These are phyloP conservation scores for Zaprionus vittiger DNA, from an alignment of 1,140 invertebrate species.

Conservation along the genomic window DNA sequence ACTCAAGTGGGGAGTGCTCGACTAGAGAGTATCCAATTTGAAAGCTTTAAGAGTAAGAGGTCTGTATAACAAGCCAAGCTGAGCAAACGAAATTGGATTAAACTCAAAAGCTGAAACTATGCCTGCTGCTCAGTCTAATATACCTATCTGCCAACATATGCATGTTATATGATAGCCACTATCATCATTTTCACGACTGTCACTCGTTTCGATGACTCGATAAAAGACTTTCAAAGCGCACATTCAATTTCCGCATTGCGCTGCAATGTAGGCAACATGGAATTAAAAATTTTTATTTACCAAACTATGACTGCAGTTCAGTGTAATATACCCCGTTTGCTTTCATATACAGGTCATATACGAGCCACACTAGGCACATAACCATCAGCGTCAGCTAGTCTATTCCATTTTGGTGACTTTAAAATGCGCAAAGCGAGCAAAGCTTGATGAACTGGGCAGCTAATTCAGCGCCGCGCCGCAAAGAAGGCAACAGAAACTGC, in stretches of 20 bases:
- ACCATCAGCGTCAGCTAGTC: conserved; percentile 30
- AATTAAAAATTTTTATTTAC: background rate
- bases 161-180: too few species aligned
- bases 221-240: background rate
- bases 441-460: conserved; percentile 25
- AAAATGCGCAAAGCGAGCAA: conserved; percentile 40
- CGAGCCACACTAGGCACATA: conserved; percentile 39
- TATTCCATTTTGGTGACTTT: conserved; percentile 33
- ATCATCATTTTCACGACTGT: too few species aligned
- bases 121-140: too few species aligned
- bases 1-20: background rate
- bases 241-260: background rate
- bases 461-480: conserved; percentile 31
- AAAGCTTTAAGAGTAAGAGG: too few species aligned
- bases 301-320: background rate
- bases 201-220: too few species aligned
- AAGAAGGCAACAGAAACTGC: conserved; percentile 28
- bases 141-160: too few species aligned
- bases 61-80: too few species aligned
- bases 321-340: too few species aligned
- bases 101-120: too few species aligned
- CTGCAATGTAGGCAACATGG: background rate
- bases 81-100: too few species aligned
- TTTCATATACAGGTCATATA: conserved; percentile 16
- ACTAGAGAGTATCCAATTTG: background rate